These are phyloP conservation scores for Sebastes hopkinsi DNA, from an alignment of 2,797 vertebrate species.

Conservation along the genomic window DNA sequence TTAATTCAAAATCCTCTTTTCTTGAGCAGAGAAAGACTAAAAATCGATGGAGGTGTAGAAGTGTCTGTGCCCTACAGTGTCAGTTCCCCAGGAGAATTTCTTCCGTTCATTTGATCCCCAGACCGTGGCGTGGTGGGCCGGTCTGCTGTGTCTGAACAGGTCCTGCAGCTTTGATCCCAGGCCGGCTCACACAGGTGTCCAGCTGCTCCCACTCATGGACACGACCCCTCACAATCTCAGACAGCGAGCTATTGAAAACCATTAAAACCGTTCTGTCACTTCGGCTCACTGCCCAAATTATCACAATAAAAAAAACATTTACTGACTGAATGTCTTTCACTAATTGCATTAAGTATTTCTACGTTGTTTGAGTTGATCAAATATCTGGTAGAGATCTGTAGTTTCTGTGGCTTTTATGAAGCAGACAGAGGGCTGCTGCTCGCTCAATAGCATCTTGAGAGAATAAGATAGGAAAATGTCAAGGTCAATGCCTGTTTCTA, in stretches of 20 bases:
- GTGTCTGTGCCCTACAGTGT: constrained; percentile 42
- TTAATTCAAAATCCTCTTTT: constrained; percentile 49
- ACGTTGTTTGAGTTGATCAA: constrained; percentile 9
- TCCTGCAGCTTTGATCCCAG: constrained; percentile 62
- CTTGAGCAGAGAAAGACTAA: constrained; percentile 22
- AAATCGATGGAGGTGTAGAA: constrained; percentile 66
- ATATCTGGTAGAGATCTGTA: constrained; percentile 15
- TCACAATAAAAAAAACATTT: constrained; percentile 3
- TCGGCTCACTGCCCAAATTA: background rate
- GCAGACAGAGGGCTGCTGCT: background rate
- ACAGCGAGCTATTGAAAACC: constrained; percentile 10
- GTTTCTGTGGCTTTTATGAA: constrained; percentile 11
- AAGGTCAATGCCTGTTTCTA: constrained; percentile 36
- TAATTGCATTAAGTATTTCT: constrained; percentile 24
- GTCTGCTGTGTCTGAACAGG: constrained; percentile 41
- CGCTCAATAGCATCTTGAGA: constrained; percentile 46
- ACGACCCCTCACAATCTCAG: constrained; percentile 9
- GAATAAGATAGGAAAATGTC: constrained; percentile 42
- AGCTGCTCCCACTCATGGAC: constrained; percentile 52
- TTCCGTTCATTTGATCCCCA: constrained; percentile 67
- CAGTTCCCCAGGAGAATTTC: constrained; percentile 55
- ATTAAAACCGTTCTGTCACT: background rate
- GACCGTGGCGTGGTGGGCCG: constrained; percentile 24
- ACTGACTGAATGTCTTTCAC: background rate
- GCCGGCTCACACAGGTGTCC: constrained; percentile 55